Conservation (phyloP, 2,888 invertebrate species). For the Andrena camellia region DNA sequence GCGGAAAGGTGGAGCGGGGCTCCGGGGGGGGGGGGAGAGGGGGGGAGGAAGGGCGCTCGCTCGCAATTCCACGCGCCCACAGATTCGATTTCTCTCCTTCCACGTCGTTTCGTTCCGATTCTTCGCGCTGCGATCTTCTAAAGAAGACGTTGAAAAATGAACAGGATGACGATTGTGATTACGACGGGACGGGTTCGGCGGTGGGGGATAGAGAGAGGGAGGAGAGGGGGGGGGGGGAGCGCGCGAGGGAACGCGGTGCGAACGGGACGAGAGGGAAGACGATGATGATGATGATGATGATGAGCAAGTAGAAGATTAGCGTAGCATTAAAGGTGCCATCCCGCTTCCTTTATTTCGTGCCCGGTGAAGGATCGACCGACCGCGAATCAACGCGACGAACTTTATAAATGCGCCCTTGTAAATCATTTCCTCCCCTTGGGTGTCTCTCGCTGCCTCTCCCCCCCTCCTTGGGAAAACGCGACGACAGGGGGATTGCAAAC, state of each 20-base stretch:
- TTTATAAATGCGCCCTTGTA: slow-evolving; percentile 60
- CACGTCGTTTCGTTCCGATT: slow-evolving; percentile 65
- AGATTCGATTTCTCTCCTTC: slow-evolving; percentile 67
- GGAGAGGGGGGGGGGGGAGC: too few relatives aligned
- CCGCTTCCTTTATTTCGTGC: slow-evolving; percentile 68
- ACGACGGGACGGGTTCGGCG: slow-evolving; percentile 32
- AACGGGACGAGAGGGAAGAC: slow-evolving; percentile 41
- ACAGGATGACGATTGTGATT: slow-evolving; percentile 75
- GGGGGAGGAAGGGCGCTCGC: slow-evolving; percentile 4
- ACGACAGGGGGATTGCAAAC: neutral
- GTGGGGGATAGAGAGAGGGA: neutral
- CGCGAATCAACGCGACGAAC: slow-evolving; percentile 56
- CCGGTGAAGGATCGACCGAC: slow-evolving; percentile 56
- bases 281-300: slow-evolving; percentile 70
- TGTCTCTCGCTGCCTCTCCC: neutral
- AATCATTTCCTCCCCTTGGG: slow-evolving; percentile 53
- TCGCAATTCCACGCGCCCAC: slow-evolving; percentile 60
- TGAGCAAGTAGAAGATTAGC: slow-evolving; percentile 74
- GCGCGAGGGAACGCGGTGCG: slow-evolving; percentile 34
- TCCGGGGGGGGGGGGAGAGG: too few relatives aligned
- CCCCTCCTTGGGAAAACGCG: neutral
- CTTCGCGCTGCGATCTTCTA: slow-evolving; percentile 69
- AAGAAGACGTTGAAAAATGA: slow-evolving; percentile 78
- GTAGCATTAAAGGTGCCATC: slow-evolving; percentile 73
- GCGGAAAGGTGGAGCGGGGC: neutral